Evolutionary conservation across 2,888 invertebrate genomes (phyloP).

Genomic region (Elaeidobius kamerunicus): DNA sequence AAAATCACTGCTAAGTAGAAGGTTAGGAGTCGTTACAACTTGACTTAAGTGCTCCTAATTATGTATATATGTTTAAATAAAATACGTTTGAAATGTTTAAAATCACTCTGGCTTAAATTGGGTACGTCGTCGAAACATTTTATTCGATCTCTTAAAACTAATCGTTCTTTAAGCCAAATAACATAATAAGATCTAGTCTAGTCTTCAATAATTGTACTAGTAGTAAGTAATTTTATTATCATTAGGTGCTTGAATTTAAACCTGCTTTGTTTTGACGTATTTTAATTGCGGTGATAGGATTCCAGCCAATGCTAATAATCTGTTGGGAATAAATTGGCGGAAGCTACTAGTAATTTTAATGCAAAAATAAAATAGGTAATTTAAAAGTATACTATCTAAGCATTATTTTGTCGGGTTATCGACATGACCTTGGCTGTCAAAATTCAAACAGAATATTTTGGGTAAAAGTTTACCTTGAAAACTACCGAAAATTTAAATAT

Average conservation of each 20-base stretch:
- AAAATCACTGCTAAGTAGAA: slow-evolving; percentile 28
- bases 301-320: no score
- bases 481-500: slow-evolving; percentile 27
- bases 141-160: no score
- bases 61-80: slow-evolving; percentile 23
- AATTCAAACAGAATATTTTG: slow-evolving; percentile 16
- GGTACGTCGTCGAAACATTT: neutral
- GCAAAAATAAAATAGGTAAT: slow-evolving; percentile 20
- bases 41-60: slow-evolving; percentile 29
- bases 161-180: no score
- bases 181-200: no score
- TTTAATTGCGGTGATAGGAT: no score
- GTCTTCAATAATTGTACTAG: no score
- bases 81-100: slow-evolving; percentile 5
- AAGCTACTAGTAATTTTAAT: slow-evolving; percentile 20
- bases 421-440: slow-evolving; percentile 27
- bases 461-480: slow-evolving; percentile 25
- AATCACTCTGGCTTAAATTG: neutral
- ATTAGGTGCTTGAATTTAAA: no score
- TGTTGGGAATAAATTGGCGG: slow-evolving; percentile 17
- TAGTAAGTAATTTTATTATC: no score
- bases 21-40: slow-evolving; percentile 28
- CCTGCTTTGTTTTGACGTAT: no score
- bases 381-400: slow-evolving; percentile 16
- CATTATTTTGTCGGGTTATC: slow-evolving; percentile 22